phyloP scores from a whole-genome alignment of 2,888 invertebrate genomes.

The Cistogaster globosa region DNA sequence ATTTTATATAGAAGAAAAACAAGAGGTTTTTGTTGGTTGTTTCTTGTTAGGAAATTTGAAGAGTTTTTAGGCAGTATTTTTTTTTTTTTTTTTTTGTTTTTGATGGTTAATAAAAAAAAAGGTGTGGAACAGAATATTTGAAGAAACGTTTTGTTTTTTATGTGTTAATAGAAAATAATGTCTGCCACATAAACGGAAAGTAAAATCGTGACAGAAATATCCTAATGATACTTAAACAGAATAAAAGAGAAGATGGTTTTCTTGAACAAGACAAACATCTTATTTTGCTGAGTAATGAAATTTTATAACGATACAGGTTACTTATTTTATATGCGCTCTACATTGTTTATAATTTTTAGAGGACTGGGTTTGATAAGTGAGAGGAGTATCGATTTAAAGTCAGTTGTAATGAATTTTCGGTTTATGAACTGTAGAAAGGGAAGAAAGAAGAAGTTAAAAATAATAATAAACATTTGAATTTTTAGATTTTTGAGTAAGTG shows the following conservation, averaged over 20 bases:
- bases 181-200: conserved; percentile 68
- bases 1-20: background rate
- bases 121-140: conserved; percentile 24
- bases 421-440: no score
- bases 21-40: background rate
- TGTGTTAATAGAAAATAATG: conserved; percentile 67
- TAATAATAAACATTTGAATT: no score
- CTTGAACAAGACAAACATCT: conserved; percentile 11
- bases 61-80: conserved; percentile 10
- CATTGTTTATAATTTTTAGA: background rate
- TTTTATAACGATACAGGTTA: conserved; percentile 36
- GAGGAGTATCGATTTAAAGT: no score
- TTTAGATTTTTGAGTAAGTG: no score
- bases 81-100: background rate
- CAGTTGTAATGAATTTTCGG: no score
- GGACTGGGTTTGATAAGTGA: background rate
- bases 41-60: conserved; percentile 31
- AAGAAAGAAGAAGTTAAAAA: background rate
- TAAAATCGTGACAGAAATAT: conserved; percentile 70
- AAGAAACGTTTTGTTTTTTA: conserved; percentile 24
- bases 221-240: conserved; percentile 57
- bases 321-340: background rate
- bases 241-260: conserved; percentile 50
- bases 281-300: conserved; percentile 25
- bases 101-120: background rate